Conservation (phyloP, 2,888 invertebrate genomes). For the Schizotus pectinicornis region DNA sequence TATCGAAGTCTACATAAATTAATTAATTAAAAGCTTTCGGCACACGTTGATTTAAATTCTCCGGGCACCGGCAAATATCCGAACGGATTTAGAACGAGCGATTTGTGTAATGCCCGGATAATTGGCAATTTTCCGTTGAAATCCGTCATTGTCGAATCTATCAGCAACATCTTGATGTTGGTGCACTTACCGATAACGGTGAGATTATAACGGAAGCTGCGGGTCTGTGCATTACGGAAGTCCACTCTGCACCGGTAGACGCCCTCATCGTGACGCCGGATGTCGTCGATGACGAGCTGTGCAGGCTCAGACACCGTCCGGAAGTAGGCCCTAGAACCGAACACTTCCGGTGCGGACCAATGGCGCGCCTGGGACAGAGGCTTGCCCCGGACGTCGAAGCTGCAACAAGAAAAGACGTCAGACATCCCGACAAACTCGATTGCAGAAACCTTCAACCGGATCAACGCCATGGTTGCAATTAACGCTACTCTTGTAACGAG, state of each 20-base stretch:
- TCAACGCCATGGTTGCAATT: too few species aligned
- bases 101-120: not conserved
- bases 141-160: too few species aligned
- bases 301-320: slow-evolving; percentile 80
- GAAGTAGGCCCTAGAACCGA: slow-evolving; percentile 87
- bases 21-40: too few species aligned
- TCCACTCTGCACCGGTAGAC: slow-evolving; percentile 89
- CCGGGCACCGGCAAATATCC: too few species aligned
- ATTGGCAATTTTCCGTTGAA: not conserved
- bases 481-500: too few species aligned
- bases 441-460: not conserved
- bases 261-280: slow-evolving; percentile 87
- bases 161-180: too few species aligned
- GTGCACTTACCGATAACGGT: slow-evolving; percentile 83
- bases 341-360: slow-evolving; percentile 85
- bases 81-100: too few species aligned
- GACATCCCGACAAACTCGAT: not conserved
- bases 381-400: slow-evolving; percentile 87
- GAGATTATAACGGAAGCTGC: slow-evolving; percentile 87
- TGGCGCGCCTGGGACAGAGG: slow-evolving; percentile 79
- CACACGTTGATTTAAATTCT: too few species aligned
- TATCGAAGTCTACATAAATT: too few species aligned
- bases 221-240: slow-evolving; percentile 88
- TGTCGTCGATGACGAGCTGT: slow-evolving; percentile 80
- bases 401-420: slow-evolving; percentile 59